Evolutionary conservation across 2,888 invertebrate genomes (phyloP), one percentile per base, ranked within the genome.

Genomic region (Lasiommata megera): DNA sequence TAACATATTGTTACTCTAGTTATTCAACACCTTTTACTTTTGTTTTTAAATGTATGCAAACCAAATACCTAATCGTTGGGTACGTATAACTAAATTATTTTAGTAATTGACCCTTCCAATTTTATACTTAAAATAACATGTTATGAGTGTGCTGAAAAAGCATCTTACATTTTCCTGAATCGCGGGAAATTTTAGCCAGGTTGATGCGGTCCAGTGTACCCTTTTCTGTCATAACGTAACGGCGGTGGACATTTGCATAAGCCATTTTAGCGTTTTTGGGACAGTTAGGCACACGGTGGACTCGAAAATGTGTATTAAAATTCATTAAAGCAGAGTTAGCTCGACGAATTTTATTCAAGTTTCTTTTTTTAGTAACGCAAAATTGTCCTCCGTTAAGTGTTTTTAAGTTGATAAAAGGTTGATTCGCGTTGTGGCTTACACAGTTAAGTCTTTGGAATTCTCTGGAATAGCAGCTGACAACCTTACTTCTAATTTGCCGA

Each of bases 231-330:
- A 73, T 74, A 67, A 72, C 68, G 74, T 70, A 77, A 78, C 70
- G 69, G 71, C 63, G 66, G 64, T 50, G 67, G 64, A 76, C 80
- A 79, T 80, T 79, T 81, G 70, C 71, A 77, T 79, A 73, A 79
- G 76, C 76, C 76, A 72, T 71, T 70, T 80, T 83, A 84, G 80
- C 82, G 72, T 54, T 64, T 71, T 66, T 58, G 53, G 59, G 59
- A 69, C 67, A 66, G 52, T 54, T 34, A 51, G 44, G 52, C 53
- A 56, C 52, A 54, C 48, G 62, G 56, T 41, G 69, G 66, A 74
- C 71, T 71, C 69, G 71, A 72, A 74, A 76, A 70, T 71, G 68
- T 68, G 72, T 76, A 75, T 78, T 73, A 77, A 74, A 77, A 74
- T 77, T 70, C 70, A 71, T 70, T 70, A 72, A 71, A 70, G 63